Evolutionary conservation across 1,140 invertebrate genomes (phyloP).

Genomic region (Megalonaias nervosa): DNA sequence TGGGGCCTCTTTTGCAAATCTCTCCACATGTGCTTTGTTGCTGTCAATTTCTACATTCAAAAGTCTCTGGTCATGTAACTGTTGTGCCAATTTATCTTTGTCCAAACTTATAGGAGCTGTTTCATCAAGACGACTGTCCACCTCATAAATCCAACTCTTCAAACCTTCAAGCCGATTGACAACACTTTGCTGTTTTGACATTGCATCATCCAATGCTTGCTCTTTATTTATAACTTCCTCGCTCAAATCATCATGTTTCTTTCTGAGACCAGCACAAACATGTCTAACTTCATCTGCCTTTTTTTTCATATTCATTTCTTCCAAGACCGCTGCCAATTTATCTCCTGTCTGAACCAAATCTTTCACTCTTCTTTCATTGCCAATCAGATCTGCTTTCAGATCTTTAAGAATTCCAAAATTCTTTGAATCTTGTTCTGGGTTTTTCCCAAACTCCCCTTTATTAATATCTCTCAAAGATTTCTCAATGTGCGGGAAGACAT

Average conservation of each 20-base stretch:
- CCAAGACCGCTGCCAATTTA: conserved; percentile 76
- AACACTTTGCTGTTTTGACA: conserved; percentile 92
- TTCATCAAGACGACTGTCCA: conserved; percentile 82
- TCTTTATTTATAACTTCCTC: conserved; percentile 85
- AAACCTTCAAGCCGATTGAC: conserved; percentile 91
- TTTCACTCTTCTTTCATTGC: conserved; percentile 57
- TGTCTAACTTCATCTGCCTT: conserved; percentile 78
- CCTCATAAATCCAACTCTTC: conserved; percentile 85
- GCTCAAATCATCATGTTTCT: conserved; percentile 83
- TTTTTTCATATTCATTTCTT: conserved; percentile 76
- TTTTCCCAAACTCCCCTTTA: conserved; percentile 50
- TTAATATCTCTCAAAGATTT: conserved; percentile 76
- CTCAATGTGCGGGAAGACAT: conserved; percentile 88
- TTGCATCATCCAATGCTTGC: conserved; percentile 86
- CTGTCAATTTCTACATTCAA: conserved; percentile 87
- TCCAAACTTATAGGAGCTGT: conserved; percentile 88
- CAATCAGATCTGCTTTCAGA: conserved; percentile 59
- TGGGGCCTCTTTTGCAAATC: conserved; percentile 41
- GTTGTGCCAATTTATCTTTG: conserved; percentile 91
- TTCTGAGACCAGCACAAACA: conserved; percentile 88
- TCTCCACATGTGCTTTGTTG: conserved; percentile 77
- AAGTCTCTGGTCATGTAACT: conserved; percentile 86
- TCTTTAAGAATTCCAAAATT: conserved; percentile 52
- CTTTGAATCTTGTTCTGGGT: conserved; percentile 48
- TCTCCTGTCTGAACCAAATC: conserved; percentile 57